Conservation (phyloP, 2,113 vertebrate species). For the Peromyscus californicus region DNA sequence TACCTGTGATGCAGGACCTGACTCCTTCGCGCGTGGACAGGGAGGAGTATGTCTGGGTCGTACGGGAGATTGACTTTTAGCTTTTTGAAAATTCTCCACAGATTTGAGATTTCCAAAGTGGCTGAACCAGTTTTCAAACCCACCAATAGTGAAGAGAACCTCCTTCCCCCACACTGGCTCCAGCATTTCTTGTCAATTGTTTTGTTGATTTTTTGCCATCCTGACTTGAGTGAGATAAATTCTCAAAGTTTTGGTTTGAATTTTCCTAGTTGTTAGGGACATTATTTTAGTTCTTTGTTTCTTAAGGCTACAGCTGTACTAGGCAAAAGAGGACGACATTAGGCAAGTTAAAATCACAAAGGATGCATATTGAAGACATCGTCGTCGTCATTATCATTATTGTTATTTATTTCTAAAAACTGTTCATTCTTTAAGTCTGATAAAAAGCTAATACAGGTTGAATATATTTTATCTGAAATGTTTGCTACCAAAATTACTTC, state of each 20-base stretch:
- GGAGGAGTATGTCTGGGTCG: background rate
- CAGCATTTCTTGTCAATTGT: background rate
- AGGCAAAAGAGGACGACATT: background rate
- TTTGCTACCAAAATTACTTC: background rate
- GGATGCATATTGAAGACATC: background rate
- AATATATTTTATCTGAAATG: background rate
- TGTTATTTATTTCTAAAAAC: background rate
- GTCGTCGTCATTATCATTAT: too few species aligned
- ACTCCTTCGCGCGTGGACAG: background rate
- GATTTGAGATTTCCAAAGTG: background rate
- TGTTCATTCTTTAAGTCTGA: background rate
- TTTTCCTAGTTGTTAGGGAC: background rate
- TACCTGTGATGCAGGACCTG: background rate
- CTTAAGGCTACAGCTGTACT: background rate
- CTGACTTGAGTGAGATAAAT: background rate
- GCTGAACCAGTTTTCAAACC: background rate
- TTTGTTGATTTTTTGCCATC: background rate
- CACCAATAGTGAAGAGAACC: background rate
- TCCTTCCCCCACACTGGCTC: background rate
- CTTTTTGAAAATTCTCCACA: background rate
- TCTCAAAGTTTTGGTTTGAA: background rate
- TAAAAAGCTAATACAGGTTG: background rate
- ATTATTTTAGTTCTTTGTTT: background rate
- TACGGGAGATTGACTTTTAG: background rate
- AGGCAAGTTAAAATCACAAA: background rate